A percentile compares a stretch with the other conserved stretches of the same genome.
phyloP scores from a whole-genome alignment of 2,113 vertebrate genomes.

The Morone chrysops region DNA sequence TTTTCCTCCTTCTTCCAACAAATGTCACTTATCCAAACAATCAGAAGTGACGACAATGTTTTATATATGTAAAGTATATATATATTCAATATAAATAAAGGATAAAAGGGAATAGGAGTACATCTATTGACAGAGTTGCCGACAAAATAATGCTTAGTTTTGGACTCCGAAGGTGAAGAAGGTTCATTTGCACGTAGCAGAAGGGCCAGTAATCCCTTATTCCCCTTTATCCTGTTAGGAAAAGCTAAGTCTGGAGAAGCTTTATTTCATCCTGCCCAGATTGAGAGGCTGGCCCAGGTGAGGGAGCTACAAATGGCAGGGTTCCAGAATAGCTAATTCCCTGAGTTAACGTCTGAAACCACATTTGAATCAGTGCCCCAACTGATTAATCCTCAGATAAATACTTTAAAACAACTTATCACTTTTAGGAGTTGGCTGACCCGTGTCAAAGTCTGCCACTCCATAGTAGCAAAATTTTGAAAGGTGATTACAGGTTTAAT shows the following conservation, averaged over 20 bases:
- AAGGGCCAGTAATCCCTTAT: conserved; percentile 59
- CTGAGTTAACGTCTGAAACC: not conserved
- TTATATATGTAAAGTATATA: too few species aligned
- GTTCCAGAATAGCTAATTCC: conserved; percentile 40
- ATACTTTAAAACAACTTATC: conserved; percentile 4
- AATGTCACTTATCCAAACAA: not conserved
- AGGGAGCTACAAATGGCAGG: conserved; percentile 34
- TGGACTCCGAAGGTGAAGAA: conserved; percentile 8
- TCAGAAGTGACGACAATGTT: too few species aligned
- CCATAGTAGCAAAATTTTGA: not conserved
- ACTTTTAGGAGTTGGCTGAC: conserved; percentile 17
- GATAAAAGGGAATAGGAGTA: not conserved
- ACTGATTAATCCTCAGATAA: conserved; percentile 30
- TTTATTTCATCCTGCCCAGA: conserved; percentile 54
- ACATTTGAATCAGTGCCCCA: conserved; percentile 9
- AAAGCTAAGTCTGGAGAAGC: conserved; percentile 67
- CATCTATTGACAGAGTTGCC: not conserved
- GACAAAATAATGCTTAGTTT: conserved; percentile 26
- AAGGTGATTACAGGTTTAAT: not conserved
- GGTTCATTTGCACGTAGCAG: conserved; percentile 31
- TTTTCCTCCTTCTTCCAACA: too few species aligned
- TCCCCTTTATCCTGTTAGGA: conserved; percentile 64
- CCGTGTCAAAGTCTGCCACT: not conserved
- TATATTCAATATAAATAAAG: not conserved
- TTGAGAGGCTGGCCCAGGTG: conserved; percentile 54